phyloP scores from a whole-genome alignment of 2,113 vertebrate genomes.

The Synchiropus splendidus region DNA sequence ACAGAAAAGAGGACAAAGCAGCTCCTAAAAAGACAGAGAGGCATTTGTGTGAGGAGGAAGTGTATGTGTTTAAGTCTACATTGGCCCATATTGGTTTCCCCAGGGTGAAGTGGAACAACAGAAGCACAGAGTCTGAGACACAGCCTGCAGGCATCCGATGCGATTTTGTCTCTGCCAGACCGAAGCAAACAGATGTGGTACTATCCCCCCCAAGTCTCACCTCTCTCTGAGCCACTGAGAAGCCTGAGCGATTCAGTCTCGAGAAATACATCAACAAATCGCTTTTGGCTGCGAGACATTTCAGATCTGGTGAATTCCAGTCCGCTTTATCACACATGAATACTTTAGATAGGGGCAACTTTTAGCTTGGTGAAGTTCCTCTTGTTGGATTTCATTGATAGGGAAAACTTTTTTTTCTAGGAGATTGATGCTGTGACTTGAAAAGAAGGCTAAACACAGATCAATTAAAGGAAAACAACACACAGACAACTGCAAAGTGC shows the following conservation, averaged over 20 bases:
- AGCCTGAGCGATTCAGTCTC: constrained; percentile 29
- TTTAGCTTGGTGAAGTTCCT: no score
- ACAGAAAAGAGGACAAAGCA: no score
- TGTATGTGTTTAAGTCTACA: constrained; percentile 8
- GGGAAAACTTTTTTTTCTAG: no score
- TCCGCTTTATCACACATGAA: no score
- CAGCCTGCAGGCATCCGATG: constrained; percentile 40
- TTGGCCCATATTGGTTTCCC: constrained; percentile 27
- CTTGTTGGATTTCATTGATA: no score
- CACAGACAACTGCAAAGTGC: no score
- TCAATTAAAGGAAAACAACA: no score
- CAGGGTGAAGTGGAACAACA: constrained; percentile 33
- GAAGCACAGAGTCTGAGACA: constrained; percentile 27
- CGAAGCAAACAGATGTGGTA: constrained; percentile 38
- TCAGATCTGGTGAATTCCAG: constrained; percentile 3
- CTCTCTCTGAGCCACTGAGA: neutral
- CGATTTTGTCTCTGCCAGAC: constrained; percentile 46
- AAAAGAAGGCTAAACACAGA: no score
- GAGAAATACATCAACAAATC: constrained; percentile 20
- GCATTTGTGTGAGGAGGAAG: constrained; percentile 7
- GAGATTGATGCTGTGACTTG: no score
- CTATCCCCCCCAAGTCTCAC: constrained; percentile 4
- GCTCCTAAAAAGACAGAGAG: constrained; percentile 5
- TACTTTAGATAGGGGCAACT: constrained; percentile 8
- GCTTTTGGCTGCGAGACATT: constrained; percentile 23